Base-by-base conservation (phyloP, 1,140 invertebrate genomes). In the Microplitis mediator region DNA sequence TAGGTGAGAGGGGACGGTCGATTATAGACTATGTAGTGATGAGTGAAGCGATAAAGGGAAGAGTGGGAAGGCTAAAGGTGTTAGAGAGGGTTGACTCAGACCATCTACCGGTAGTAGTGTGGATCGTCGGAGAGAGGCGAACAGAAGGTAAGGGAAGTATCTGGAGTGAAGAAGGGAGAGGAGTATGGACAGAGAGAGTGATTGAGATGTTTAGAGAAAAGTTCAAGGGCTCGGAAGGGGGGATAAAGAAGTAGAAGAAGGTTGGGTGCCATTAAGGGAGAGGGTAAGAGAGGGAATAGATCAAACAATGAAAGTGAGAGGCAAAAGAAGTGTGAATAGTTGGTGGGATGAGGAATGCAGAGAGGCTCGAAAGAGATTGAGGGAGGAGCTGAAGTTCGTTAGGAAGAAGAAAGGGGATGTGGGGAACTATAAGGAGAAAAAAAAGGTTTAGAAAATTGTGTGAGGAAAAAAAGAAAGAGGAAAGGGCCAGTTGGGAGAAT, bases 301-400 rank as follows among this genome's bases (percentile, higher is more conserved):
- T n/a, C n/a, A n/a, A n/a, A n/a, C n/a, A n/a, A n/a, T 31, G 35
- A 31, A 60, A 36, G 31, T 60, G 54, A 35, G 56, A 13, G 61
- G 16, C 34, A 32, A 52, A 34, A 50, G 58, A 32, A 51, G 31
- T 31, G 23, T 3, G 56, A 60, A 61, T 14, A 35, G 66, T 2
- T 69, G 63, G 63, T 65, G 45, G 50, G 63, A 72, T n/a, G 51
- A 72, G 23, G 62, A 67, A 6, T 72, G 56, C 34, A 66, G 50
- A 39, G 6, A 35, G 1, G 16, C n/a, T n/a, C n/a, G n/a, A n/a
- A 23, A 31, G 66, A 72, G 23, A 50, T 8, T 9, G 51, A 32
- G 5, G 4, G 36, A 50, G 23, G 16, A 51, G n/a, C n/a, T n/a
- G n/a, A 39, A 50, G 50, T 13, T 14, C 9, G 16, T 14, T 8